Evolutionary conservation across 1,140 invertebrate genomes (phyloP).

Genomic region (Anastrepha ludens): DNA sequence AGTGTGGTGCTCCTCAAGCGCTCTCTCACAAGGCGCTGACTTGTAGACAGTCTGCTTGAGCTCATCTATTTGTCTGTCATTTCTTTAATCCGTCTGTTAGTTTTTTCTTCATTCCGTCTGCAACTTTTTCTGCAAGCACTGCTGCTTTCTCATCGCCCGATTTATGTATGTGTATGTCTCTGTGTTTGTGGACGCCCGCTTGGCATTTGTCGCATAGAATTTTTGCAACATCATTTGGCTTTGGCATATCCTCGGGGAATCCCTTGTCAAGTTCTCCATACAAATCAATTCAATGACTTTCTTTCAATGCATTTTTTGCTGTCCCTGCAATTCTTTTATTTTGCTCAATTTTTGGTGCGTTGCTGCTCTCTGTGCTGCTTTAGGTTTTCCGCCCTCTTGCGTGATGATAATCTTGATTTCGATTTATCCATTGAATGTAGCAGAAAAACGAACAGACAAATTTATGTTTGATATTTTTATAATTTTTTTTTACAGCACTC

Average conservation of each 20-base stretch:
- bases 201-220: constrained; percentile 37
- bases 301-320: constrained; percentile 20
- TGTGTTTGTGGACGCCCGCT: neutral
- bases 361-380: neutral
- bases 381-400: neutral
- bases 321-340: neutral
- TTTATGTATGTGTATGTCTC: neutral
- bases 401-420: constrained; percentile 11
- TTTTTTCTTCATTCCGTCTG: constrained; percentile 6
- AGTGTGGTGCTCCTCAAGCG: neutral
- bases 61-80: constrained; percentile 47
- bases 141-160: neutral
- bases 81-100: neutral
- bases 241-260: constrained; percentile 43
- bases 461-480: no score
- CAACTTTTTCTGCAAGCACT: neutral
- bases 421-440: neutral
- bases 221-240: constrained; percentile 30
- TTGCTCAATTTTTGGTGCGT: neutral
- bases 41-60: constrained; percentile 15
- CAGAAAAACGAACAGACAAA: neutral
- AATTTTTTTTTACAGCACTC: no score
- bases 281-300: constrained; percentile 53
- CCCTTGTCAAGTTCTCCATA: constrained; percentile 49
- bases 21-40: neutral